Evolutionary conservation across 2,888 invertebrate genomes (phyloP), one percentile per base, ranked within the genome.

Genomic region (Drosophila kokeensis): DNA sequence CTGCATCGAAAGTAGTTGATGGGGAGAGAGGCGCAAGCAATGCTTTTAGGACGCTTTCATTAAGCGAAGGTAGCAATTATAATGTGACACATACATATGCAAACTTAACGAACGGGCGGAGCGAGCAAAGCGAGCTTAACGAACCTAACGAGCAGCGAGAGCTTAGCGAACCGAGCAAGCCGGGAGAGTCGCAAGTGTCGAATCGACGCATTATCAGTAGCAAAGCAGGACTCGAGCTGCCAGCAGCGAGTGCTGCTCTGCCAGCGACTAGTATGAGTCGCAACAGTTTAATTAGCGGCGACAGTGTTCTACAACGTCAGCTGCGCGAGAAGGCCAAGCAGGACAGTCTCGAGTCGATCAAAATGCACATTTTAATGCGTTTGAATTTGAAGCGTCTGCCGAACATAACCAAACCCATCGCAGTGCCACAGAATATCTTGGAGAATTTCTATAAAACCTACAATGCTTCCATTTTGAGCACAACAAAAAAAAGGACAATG

Each of bases 311-410:
- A 11, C 84, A 90, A 10, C 86, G 88, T 5, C 94, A 94, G 73
- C 92, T 94, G 58, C 92, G 94, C 81, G 94, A 95, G 82, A 94
- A 94, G 92, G 94, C 95, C 61, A 94, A 95, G 81, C 94, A 94
- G 84, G 94, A 95, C 83, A 95, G 94, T 89, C 93, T 96, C 73
- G 94, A 94, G 87, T 94, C 94, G 66, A 95, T 96, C 83, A 95
- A 95, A 90, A 94, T 94, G 91, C 95, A 95, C 91, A 94, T 96
- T 72, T 93, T 96, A 69, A 94, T 94, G 79, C 95, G 95, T 83
- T 93, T 96, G 71, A 95, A 95, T 76, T 93, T 95, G 90, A 93
- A 94, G 70, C 94, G 94, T 82, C 94, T 95, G 53, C 96, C 96
- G 48, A 96, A 95, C 90, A 95, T 95, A 69, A 95, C 95, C 24